phyloP scores from a whole-genome alignment of 2,797 vertebrate genomes.

The Malurus leucopterus region DNA sequence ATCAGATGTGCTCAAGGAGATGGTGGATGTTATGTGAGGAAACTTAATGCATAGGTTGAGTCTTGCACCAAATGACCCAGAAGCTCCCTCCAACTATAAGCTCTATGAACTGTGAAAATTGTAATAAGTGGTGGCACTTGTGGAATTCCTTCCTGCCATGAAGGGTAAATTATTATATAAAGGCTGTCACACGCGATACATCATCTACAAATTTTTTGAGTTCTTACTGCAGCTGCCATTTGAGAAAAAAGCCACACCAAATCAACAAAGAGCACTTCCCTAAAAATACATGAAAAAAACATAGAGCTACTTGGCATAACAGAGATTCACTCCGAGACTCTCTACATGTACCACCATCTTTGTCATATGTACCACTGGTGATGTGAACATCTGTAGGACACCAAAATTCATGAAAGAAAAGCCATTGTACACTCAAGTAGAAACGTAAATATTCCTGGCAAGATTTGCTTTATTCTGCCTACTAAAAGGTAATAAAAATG shows the following conservation, averaged over 20 bases:
- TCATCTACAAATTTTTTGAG: neutral
- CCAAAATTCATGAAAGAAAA: neutral
- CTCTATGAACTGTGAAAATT: conserved; percentile 2
- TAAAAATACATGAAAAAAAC: neutral
- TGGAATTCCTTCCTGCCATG: neutral
- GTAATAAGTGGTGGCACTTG: conserved; percentile 2
- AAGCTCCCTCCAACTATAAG: neutral
- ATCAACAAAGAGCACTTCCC: neutral
- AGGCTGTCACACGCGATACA: neutral
- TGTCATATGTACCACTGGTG: neutral
- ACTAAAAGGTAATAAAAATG: neutral
- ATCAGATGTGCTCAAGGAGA: neutral
- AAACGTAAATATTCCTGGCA: neutral
- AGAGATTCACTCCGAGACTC: neutral
- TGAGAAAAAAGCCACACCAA: neutral
- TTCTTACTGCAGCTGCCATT: neutral
- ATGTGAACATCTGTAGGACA: neutral
- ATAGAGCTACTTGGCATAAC: neutral
- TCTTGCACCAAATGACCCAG: neutral
- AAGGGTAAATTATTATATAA: conserved; percentile 7
- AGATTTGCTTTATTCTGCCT: neutral
- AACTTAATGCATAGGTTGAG: neutral
- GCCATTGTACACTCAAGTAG: neutral
- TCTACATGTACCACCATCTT: rapidly evolving
- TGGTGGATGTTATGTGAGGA: neutral